Percentiles rank a stretch among this genome's conserved stretches.
phyloP scores from a whole-genome alignment of 2,113 vertebrate species.

The Oryzias javanicus region DNA sequence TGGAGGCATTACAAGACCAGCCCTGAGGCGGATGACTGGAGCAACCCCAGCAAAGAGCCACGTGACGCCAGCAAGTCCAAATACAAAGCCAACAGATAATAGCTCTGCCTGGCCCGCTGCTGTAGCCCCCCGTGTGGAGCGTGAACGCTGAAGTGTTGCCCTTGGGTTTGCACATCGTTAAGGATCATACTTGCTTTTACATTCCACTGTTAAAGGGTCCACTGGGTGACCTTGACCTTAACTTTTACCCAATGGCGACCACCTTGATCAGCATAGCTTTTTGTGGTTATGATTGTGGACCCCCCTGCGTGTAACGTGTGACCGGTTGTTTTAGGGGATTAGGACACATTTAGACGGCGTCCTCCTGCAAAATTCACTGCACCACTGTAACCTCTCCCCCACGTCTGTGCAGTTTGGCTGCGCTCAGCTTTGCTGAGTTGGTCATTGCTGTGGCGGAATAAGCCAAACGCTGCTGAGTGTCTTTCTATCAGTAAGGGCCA shows the following conservation, averaged over 20 bases:
- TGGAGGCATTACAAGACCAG: conserved; percentile 96
- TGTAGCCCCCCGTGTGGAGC: conserved; percentile 21
- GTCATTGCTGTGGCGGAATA: conserved; percentile 26
- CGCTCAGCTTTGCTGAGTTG: conserved; percentile 23
- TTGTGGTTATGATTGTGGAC: conserved; percentile 11
- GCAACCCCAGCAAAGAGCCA: conserved; percentile 96
- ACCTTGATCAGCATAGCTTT: conserved; percentile 48
- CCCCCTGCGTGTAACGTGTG: not conserved
- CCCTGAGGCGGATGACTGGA: conserved; percentile 97
- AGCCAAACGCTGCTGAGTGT: conserved; percentile 30
- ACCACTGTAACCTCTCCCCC: not conserved
- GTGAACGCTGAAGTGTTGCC: conserved; percentile 50
- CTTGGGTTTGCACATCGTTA: conserved; percentile 46
- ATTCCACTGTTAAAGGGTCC: conserved; percentile 32
- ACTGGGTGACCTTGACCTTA: conserved; percentile 11
- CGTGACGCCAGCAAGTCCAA: conserved; percentile 89
- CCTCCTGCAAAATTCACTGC: conserved; percentile 3
- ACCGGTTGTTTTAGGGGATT: conserved; percentile 1
- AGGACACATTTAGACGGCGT: conserved; percentile 4
- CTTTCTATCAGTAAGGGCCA: conserved; percentile 18
- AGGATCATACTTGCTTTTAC: conserved; percentile 29
- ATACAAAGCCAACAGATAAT: conserved; percentile 88
- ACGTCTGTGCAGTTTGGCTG: conserved; percentile 3
- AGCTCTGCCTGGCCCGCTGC: conserved; percentile 52
- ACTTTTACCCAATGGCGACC: conserved; percentile 50